These are phyloP conservation scores for Brienomyrus longianalis DNA, from an alignment of 2,113 vertebrate genomes.

Conservation along the genomic window DNA sequence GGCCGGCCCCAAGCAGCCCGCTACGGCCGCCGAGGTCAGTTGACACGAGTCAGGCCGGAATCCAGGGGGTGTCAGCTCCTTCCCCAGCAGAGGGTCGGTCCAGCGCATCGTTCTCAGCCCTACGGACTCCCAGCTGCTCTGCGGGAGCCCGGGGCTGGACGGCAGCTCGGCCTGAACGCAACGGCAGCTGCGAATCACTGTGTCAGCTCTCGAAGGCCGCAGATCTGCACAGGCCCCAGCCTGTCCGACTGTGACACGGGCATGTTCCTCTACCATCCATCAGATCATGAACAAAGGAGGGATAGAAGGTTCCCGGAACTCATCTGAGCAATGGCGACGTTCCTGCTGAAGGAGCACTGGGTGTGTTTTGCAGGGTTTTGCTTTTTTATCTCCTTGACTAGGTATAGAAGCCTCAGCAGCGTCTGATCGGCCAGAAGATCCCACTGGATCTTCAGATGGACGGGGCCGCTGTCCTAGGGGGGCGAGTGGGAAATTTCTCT, in stretches of 20 bases:
- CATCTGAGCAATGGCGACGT: not conserved
- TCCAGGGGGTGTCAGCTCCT: not conserved
- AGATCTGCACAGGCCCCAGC: not conserved
- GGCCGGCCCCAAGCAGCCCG: not conserved
- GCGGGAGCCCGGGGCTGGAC: not conserved
- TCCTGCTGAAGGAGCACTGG: not conserved
- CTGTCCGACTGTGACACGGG: not conserved
- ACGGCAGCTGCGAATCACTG: not conserved
- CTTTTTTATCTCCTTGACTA: not conserved
- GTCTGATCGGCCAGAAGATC: not conserved
- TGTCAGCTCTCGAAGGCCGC: not conserved
- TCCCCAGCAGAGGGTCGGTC: not conserved
- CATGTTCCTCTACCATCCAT: not conserved
- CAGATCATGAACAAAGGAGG: not conserved
- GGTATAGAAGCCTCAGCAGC: not conserved
- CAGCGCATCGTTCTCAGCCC: not conserved
- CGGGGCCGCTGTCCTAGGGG: not conserved
- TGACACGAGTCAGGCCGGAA: not conserved
- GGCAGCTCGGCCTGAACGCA: not conserved
- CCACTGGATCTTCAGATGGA: not conserved
- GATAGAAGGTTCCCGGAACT: not conserved
- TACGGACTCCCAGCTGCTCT: not conserved
- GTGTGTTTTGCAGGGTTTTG: not conserved
- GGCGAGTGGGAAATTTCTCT: not conserved
- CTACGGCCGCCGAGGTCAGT: not conserved